These are phyloP conservation scores for Geodia barretti DNA, from an alignment of 37 sponge, comb jelly and placozoan genomes.

Conservation along the genomic window DNA sequence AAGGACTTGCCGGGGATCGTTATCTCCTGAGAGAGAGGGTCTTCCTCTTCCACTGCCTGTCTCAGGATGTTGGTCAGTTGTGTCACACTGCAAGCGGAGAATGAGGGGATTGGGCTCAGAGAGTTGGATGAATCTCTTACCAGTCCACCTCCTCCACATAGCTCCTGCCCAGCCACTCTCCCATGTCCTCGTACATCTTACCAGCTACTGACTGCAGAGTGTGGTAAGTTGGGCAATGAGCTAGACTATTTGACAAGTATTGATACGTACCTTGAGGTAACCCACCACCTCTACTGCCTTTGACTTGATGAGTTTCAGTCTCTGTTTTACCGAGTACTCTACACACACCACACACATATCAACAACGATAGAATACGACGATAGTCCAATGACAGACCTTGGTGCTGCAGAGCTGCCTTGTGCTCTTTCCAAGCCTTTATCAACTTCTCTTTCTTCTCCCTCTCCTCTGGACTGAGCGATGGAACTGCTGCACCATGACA, in stretches of 20 bases:
- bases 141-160: conserved; percentile 85
- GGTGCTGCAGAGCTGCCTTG: conserved; percentile 42
- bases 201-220: conserved; percentile 31
- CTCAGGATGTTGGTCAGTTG: conserved; percentile 65
- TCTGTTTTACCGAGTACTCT: conserved; percentile 28
- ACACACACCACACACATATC: not conserved
- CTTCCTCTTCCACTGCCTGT: conserved; percentile 86
- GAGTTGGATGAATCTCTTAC: conserved; percentile 39
- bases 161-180: conserved; percentile 70
- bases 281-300: conserved; percentile 29
- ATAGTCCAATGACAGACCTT: conserved; percentile 34
- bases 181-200: conserved; percentile 65
- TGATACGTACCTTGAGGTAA: conserved; percentile 51
- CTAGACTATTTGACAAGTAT: too few species aligned
- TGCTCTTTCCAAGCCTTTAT: conserved; percentile 52
- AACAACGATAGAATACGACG: not conserved
- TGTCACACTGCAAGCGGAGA: conserved; percentile 61
- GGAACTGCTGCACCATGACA: conserved; percentile 1
- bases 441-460: conserved; percentile 22
- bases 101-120: not conserved
- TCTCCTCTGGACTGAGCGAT: conserved; percentile 18
- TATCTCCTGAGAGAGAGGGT: conserved; percentile 61
- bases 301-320: conserved; percentile 39
- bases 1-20: conserved; percentile 61
- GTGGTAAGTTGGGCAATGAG: too few species aligned